Evolutionary conservation across 37 sponge, comb jelly and placozoan species (phyloP), one percentile per base, ranked within the genome.

Genomic region (Haliclona indistincta): DNA sequence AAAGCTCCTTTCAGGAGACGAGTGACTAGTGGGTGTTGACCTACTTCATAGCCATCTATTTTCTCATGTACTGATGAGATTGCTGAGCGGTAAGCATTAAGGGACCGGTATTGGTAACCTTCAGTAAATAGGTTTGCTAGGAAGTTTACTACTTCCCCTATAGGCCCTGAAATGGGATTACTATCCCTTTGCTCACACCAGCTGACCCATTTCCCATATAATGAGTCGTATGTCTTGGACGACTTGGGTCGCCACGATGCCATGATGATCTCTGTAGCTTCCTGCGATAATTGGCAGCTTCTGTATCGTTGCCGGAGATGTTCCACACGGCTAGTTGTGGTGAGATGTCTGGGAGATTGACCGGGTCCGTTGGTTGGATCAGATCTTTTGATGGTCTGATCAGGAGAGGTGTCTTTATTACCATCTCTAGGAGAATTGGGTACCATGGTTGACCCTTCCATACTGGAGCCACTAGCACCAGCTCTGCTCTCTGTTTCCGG

Each of bases 11-110:
- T 79, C n/a, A 79, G 55, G n/a, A n/a, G n/a, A n/a, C n/a, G n/a
- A n/a, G n/a, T n/a, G n/a, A n/a, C n/a, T n/a, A n/a, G n/a, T n/a
- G 82, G 82, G 56, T 81, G 82, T 52, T 81, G 81, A 1, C 82
- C 73, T 1, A 81, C 74, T 15, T 51, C 55, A 34, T 64, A 64
- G 28, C 73, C 82, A 49, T 81, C 74, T 4, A 73, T 35, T 42
- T 73, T 73, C n/a, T n/a, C n/a, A n/a, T n/a, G n/a, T n/a, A n/a
- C n/a, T n/a, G n/a, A n/a, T n/a, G n/a, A n/a, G n/a, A n/a, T n/a
- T n/a, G n/a, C n/a, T n/a, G n/a, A n/a, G n/a, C n/a, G n/a, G n/a
- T n/a, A n/a, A n/a, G n/a, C 37, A 38, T 81, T 81, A 4, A 81
- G 55, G 26, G 82, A 81, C 2, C 74, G 25, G 56, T 81, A 73